Evolutionary conservation across 2,888 invertebrate genomes (phyloP), one percentile per base, ranked within the genome.

Genomic region (Cheilosia variabilis): DNA sequence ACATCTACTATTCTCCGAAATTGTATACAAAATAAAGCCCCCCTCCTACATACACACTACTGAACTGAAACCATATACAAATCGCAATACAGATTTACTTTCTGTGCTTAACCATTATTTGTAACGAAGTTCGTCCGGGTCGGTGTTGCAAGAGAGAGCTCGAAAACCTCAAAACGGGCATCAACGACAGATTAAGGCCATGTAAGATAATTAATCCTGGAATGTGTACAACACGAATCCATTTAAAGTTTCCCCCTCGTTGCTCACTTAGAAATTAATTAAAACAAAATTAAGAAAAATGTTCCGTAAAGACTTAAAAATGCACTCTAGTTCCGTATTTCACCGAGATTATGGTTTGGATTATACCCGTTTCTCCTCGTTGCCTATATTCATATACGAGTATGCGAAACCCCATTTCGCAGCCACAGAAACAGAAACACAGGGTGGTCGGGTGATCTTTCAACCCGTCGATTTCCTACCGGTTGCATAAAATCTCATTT

Each of bases 251-350:
- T 17, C 34, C 34, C 10, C n/a, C 24, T 43, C 15, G 65, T 47
- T 66, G 68, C 83, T 57, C 65, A 53, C 75, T 84, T 71, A 62
- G 63, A 80, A 84, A 80, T 71, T 84, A 80, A 84, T 84, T 80
- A 84, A 79, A 84, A 71, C 55, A 60, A 76, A 80, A 75, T 84
- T 65, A 80, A 80, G 84, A 84, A 84, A 65, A 65, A 75, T 80
- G 71, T 69, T 69, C 80, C 69, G 55, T 60, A 58, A 69, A 71
- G 69, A 80, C 84, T 75, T 69, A 84, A 75, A 84, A 84, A 71
- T 80, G 80, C 75, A 80, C 75, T 77, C 66, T 47, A 50, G 65
- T 52, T 66, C 50, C 53, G 80, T 73, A 83, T 69, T 77, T 75
- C 57, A 75, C 69, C 45, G 68, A 75, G 75, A 65, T 75, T 84